Conservation (phyloP, 2,797 vertebrate species). For the Mionectes olivaceus region DNA sequence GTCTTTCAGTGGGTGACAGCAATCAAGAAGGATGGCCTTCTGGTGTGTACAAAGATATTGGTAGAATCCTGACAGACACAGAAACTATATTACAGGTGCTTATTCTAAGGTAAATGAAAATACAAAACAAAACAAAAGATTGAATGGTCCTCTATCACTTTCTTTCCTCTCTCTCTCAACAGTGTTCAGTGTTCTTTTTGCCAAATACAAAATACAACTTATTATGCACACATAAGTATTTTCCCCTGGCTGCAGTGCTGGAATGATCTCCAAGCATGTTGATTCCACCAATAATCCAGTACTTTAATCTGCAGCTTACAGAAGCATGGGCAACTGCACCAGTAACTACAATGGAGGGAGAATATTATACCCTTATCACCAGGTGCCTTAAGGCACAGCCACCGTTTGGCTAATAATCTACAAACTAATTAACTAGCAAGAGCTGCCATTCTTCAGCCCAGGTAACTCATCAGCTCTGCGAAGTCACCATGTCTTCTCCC, state of each 20-base stretch:
- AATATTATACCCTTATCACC: not conserved
- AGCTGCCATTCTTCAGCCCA: not conserved
- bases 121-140: not conserved
- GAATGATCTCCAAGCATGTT: not conserved
- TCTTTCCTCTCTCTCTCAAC: not conserved
- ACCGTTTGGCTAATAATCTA: not conserved
- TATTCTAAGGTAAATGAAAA: not conserved
- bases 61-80: not conserved
- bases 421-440: not conserved
- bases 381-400: not conserved
- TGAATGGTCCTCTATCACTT: not conserved
- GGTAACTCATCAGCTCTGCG: not conserved
- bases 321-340: not conserved
- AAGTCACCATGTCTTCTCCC: not conserved
- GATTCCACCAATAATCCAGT: not conserved
- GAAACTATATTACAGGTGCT: not conserved
- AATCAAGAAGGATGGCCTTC: not conserved
- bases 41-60: not conserved
- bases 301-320: not conserved
- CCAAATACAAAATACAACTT: not conserved
- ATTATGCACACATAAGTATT: not conserved
- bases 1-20: not conserved
- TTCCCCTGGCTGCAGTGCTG: not conserved
- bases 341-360: not conserved
- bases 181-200: not conserved